Evolutionary conservation across 2,113 vertebrate genomes (phyloP).

Genomic region (Thermophis baileyi): DNA sequence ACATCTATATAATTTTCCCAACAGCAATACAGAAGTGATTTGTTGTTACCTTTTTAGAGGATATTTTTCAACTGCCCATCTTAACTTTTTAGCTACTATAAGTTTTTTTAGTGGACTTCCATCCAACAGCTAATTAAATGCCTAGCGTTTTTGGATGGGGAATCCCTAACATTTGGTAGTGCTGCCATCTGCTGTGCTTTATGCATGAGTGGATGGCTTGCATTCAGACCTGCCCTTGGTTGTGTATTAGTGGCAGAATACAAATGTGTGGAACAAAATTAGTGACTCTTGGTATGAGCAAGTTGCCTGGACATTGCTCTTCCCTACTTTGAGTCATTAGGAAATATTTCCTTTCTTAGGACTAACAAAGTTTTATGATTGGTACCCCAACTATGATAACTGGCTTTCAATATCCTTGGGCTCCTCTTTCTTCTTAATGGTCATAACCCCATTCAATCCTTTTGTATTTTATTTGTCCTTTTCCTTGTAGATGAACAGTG

Average conservation of each 20-base stretch:
- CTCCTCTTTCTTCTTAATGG: neutral
- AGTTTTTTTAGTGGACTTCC: neutral
- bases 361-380: neutral
- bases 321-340: neutral
- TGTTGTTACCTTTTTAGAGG: neutral
- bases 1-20: neutral
- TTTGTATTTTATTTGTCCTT: neutral
- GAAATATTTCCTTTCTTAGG: neutral
- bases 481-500: neutral
- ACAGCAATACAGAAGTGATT: neutral
- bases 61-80: neutral
- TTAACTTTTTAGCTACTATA: neutral
- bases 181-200: neutral
- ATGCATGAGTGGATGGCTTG: neutral
- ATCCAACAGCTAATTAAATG: neutral
- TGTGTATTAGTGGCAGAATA: neutral
- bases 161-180: neutral
- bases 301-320: too few relatives aligned
- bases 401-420: neutral
- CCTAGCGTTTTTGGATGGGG: neutral
- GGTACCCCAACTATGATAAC: neutral
- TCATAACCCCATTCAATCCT: neutral
- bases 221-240: neutral
- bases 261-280: neutral
- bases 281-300: too few relatives aligned